These are phyloP conservation scores for Melinopterus prodromus DNA, from an alignment of 2,888 invertebrate genomes.

Conservation along the genomic window DNA sequence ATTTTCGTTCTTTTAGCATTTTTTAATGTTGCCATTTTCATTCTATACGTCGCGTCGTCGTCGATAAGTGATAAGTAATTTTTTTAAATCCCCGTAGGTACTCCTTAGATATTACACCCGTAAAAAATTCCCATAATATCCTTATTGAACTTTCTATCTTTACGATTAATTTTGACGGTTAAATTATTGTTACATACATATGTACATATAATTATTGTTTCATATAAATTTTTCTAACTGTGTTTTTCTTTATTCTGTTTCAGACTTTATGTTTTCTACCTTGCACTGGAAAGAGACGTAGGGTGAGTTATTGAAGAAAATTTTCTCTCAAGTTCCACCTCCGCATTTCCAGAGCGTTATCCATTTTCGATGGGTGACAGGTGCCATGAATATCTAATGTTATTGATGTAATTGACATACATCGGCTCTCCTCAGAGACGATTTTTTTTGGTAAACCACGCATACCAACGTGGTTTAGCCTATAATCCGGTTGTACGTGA, in stretches of 20 bases:
- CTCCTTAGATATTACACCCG: too few species aligned
- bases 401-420: not conserved
- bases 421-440: not conserved
- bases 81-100: too few species aligned
- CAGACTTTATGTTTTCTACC: not conserved
- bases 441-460: not conserved
- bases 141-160: too few species aligned
- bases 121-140: too few species aligned
- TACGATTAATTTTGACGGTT: too few species aligned
- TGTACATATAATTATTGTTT: not conserved
- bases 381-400: not conserved
- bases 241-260: not conserved
- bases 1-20: too few species aligned
- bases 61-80: too few species aligned
- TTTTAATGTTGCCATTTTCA: too few species aligned
- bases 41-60: too few species aligned
- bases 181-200: too few species aligned
- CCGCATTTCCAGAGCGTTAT: too few species aligned
- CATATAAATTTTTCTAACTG: not conserved
- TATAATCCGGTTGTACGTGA: not conserved
- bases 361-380: too few species aligned
- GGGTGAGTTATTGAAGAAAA: not conserved
- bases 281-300: not conserved
- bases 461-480: not conserved
- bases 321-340: not conserved